A percentile compares a stretch with the other conserved stretches of the same genome.
Conservation (phyloP, 2,888 invertebrate genomes). For the Luffia ferchaultella region DNA sequence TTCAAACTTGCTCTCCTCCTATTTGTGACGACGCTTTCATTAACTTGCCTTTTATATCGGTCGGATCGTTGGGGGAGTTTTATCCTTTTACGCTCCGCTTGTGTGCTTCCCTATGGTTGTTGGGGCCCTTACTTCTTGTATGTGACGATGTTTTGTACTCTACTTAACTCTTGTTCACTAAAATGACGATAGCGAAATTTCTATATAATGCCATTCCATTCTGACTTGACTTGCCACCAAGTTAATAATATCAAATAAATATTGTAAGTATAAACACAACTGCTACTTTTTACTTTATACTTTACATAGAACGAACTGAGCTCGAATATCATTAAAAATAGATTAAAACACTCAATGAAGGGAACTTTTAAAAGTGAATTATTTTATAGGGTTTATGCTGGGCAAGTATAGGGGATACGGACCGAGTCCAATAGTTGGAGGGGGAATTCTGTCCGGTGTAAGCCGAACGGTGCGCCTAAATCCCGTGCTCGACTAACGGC, state of each 20-base stretch:
- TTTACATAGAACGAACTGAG: too few relatives aligned
- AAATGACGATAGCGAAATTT: too few relatives aligned
- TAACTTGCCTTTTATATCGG: constrained; percentile 49
- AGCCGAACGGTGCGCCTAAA: constrained; percentile 51
- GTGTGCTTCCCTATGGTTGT: not conserved
- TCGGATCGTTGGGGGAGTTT: constrained; percentile 13
- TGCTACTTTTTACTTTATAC: too few relatives aligned
- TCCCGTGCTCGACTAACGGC: constrained; percentile 44
- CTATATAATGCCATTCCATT: too few relatives aligned
- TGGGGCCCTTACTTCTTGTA: not conserved
- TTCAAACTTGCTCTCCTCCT: constrained; percentile 53
- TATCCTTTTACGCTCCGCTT: not conserved
- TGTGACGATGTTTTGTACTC: not conserved
- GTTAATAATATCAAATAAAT: too few relatives aligned
- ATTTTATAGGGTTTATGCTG: not conserved
- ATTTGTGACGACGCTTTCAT: constrained; percentile 5
- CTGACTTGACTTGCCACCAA: too few relatives aligned
- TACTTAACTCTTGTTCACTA: too few relatives aligned
- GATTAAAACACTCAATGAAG: too few relatives aligned
- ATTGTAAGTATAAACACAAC: too few relatives aligned
- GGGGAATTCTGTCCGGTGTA: constrained; percentile 32
- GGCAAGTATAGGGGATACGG: not conserved
- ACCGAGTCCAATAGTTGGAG: not conserved
- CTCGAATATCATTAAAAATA: too few relatives aligned
- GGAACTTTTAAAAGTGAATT: not conserved